Evolutionary conservation across 2,113 vertebrate species (phyloP), one percentile per base, ranked within the genome.

Genomic region (Triplophysa dalaica): DNA sequence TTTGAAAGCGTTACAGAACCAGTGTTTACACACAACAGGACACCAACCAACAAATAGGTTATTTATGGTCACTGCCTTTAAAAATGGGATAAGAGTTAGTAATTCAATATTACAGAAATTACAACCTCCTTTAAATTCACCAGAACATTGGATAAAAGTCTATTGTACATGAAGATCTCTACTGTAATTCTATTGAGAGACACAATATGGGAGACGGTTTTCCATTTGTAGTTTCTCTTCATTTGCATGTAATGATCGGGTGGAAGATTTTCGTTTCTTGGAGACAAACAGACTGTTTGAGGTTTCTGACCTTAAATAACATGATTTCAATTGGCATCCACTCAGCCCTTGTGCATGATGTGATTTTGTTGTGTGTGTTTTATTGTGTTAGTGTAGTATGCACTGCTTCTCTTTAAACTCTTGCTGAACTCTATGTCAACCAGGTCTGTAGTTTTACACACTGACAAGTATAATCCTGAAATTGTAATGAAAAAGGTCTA

Each of bases 231-330:
- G 43, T 66, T 67, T 78, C 50, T 78, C 43, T 60, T 21, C 58
- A 72, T 56, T 72, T 72, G 8, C 1, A 16, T 65, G 22, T 72
- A 65, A 62, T 11, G n/a, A 24, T 50, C 16, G 12, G 22, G 43
- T 54, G 48, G 26, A 70, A 45, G 41, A 64, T 62, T 29, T 43
- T 52, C 41, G 41, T 24, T 58, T 70, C 60, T 80, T 19, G 21
- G 38, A 54, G 26, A 38, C 45, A 29, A 19, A 78, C 68, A 22
- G 22, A 22, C 26, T 41, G 78, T 65, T 73, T 64, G 29, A 69
- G 60, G 12, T 33, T 75, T 61, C 64, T 79, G 70, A 82, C 65
- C 70, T 83, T 79, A 61, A 83, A 64, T 70, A 81, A 67, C 75
- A 70, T 45, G n/a, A 77, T 81, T 79, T 68, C 70, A 80, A 84